A percentile compares a stretch with the other conserved stretches of the same genome.
Evolutionary conservation across 2,888 invertebrate species (phyloP).

Genomic region (Coenonympha arcania): DNA sequence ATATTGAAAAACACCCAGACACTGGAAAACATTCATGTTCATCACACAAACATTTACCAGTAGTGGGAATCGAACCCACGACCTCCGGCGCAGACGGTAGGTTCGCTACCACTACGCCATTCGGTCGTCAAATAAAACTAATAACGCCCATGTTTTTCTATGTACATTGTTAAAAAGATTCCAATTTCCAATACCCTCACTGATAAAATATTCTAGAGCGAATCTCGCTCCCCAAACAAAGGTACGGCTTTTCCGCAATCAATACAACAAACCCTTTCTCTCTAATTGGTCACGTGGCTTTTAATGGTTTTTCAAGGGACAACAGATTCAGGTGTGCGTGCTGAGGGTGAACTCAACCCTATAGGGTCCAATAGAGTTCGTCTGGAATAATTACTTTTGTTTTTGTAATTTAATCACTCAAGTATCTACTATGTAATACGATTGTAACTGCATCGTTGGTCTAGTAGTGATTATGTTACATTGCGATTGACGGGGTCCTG

Average conservation of each 20-base stretch:
- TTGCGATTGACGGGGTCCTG: slow-evolving; percentile 12
- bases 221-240: slow-evolving; percentile 9
- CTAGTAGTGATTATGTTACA: slow-evolving; percentile 12
- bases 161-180: background rate
- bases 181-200: background rate
- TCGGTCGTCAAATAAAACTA: too few species aligned
- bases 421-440: too few species aligned
- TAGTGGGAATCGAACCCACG: too few species aligned
- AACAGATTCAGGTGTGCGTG: slow-evolving; percentile 22
- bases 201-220: background rate
- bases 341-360: slow-evolving; percentile 13
- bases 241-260: slow-evolving; percentile 17
- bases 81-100: too few species aligned
- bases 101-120: too few species aligned
- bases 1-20: too few species aligned
- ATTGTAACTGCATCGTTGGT: slow-evolving; percentile 19
- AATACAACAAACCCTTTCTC: slow-evolving; percentile 24
- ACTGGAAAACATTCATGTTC: too few species aligned
- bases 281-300: slow-evolving; percentile 38
- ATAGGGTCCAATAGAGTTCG: slow-evolving; percentile 20
- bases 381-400: slow-evolving; percentile 25
- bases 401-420: slow-evolving; percentile 24
- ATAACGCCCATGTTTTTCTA: slow-evolving; percentile 10
- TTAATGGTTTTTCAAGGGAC: slow-evolving; percentile 25
- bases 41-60: too few species aligned